phyloP scores from a whole-genome alignment of 2,888 invertebrate species.

The Shargacucullia verbasci region DNA sequence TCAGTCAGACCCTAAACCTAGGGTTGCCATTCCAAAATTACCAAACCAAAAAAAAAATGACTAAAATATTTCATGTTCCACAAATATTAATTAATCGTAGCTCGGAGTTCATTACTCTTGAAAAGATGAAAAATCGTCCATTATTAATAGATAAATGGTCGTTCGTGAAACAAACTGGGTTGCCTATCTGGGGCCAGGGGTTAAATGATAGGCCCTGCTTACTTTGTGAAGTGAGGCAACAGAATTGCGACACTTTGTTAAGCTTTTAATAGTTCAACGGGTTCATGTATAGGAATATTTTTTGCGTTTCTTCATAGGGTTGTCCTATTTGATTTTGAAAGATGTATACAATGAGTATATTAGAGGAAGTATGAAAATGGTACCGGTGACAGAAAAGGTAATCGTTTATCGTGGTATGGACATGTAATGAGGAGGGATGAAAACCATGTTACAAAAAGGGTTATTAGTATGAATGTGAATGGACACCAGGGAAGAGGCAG shows the following conservation, averaged over 20 bases:
- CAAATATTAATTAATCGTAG: conserved; percentile 13
- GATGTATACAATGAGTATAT: too few relatives aligned
- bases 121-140: conserved; percentile 34
- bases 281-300: too few relatives aligned
- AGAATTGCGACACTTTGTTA: conserved; percentile 36
- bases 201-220: conserved; percentile 31
- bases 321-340: too few relatives aligned
- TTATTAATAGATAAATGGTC: conserved; percentile 34
- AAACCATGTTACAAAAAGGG: too few relatives aligned
- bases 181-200: conserved; percentile 50
- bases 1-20: too few relatives aligned
- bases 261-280: conserved; percentile 10
- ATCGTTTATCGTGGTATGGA: too few relatives aligned
- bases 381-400: too few relatives aligned
- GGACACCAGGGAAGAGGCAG: too few relatives aligned
- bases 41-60: conserved; percentile 5
- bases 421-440: too few relatives aligned
- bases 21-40: conserved; percentile 24
- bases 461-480: too few relatives aligned
- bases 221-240: conserved; percentile 26
- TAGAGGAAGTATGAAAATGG: too few relatives aligned
- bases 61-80: not conserved
- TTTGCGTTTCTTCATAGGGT: too few relatives aligned
- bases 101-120: conserved; percentile 40
- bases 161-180: conserved; percentile 39